Evolutionary conservation across 2,888 invertebrate species (phyloP).

Genomic region (Eilema caniola): DNA sequence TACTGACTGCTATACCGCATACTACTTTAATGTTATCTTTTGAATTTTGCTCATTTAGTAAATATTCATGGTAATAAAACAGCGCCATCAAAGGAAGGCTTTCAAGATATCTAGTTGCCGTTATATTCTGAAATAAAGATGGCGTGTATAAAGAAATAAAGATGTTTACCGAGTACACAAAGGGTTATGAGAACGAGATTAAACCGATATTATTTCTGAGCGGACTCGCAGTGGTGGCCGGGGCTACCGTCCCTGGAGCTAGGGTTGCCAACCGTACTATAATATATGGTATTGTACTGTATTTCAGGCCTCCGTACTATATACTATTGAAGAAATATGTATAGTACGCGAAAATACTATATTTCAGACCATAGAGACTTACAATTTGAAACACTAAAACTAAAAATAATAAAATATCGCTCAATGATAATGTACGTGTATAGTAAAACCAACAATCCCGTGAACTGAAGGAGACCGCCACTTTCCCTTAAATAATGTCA

Average conservation of each 20-base stretch:
- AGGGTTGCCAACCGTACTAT: too few relatives aligned
- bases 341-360: too few relatives aligned
- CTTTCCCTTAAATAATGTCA: too few relatives aligned
- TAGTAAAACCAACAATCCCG: too few relatives aligned
- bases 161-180: background rate
- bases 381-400: too few relatives aligned
- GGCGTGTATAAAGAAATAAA: background rate
- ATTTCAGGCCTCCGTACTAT: too few relatives aligned
- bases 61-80: background rate
- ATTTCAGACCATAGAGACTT: too few relatives aligned
- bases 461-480: too few relatives aligned
- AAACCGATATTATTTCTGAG: background rate
- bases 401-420: too few relatives aligned
- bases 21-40: slow-evolving; percentile 7
- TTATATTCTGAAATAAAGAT: slow-evolving; percentile 9
- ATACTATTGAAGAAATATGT: too few relatives aligned
- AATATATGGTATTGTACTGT: too few relatives aligned
- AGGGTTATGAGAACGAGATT: background rate
- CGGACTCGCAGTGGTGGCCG: background rate
- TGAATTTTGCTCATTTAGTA: slow-evolving; percentile 7
- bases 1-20: background rate
- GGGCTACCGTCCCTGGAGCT: background rate
- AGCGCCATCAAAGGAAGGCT: slow-evolving; percentile 7
- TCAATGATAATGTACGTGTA: too few relatives aligned
- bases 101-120: slow-evolving; percentile 1